Percentiles rank a stretch among this genome's conserved stretches.
Evolutionary conservation across 2,888 invertebrate genomes (phyloP).

Genomic region (Meandrusa payeni): DNA sequence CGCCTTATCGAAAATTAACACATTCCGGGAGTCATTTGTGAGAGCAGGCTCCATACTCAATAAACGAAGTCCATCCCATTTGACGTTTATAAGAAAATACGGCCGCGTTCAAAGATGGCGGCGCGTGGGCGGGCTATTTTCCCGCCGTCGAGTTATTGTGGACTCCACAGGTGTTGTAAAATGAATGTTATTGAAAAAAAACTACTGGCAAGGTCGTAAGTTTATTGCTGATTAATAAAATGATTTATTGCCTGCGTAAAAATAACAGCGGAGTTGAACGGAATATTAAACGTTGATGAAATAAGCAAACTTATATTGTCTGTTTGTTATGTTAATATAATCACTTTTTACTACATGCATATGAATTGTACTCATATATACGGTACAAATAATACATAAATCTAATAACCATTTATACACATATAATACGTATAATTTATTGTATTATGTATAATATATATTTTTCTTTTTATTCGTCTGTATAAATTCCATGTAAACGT

Average conservation of each 20-base stretch:
- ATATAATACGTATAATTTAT: too few species aligned
- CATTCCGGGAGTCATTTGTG: slow-evolving; percentile 6
- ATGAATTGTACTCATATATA: too few species aligned
- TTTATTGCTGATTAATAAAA: slow-evolving; percentile 10
- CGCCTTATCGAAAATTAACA: slow-evolving; percentile 12
- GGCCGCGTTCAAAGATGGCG: slow-evolving; percentile 14
- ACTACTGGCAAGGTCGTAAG: neutral
- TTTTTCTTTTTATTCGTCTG: too few species aligned
- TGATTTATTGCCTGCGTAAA: slow-evolving; percentile 7
- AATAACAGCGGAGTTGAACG: too few species aligned
- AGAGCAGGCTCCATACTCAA: neutral
- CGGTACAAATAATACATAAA: too few species aligned
- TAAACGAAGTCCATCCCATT: slow-evolving; percentile 5
- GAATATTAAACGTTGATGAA: too few species aligned
- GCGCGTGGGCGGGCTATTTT: slow-evolving; percentile 12
- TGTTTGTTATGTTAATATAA: too few species aligned
- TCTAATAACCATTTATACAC: too few species aligned
- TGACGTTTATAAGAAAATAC: slow-evolving; percentile 21
- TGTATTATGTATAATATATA: too few species aligned
- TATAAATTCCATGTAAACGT: too few species aligned
- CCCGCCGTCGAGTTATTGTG: neutral
- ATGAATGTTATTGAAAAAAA: neutral
- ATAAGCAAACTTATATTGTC: too few species aligned
- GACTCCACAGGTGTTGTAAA: slow-evolving; percentile 1
- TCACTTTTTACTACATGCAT: too few species aligned